A percentile compares a stretch with the other conserved stretches of the same genome.
Conservation (phyloP, 2,888 invertebrate species). For the Nezara viridula region DNA sequence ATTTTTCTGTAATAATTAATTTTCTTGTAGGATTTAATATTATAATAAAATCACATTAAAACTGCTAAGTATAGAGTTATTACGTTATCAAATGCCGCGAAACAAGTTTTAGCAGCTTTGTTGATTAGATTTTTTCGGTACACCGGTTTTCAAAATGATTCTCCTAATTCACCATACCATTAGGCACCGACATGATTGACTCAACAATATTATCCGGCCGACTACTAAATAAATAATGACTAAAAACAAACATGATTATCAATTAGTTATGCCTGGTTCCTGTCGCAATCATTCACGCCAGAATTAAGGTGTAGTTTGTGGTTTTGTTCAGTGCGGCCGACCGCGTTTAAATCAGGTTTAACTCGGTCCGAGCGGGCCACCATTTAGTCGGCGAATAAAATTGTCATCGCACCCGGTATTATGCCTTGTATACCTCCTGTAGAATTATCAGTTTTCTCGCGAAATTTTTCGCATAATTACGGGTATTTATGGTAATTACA, state of each 20-base stretch:
- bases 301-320: slow-evolving; percentile 31
- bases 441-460: background rate
- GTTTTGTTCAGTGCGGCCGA: slow-evolving; percentile 15
- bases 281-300: slow-evolving; percentile 47
- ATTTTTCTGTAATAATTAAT: no score
- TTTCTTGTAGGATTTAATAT: no score
- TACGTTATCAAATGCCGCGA: background rate
- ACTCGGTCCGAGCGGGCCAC: background rate
- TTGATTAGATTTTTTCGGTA: background rate
- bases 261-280: slow-evolving; percentile 36
- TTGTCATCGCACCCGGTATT: background rate
- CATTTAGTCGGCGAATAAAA: background rate
- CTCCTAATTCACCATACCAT: background rate
- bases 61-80: no score
- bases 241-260: slow-evolving; percentile 30
- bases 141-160: background rate
- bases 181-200: background rate
- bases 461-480: background rate
- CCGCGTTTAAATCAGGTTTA: slow-evolving; percentile 23
- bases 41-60: no score
- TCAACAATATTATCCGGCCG: background rate
- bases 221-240: background rate
- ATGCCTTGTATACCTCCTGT: background rate
- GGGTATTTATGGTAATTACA: background rate
- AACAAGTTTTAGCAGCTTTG: background rate